A percentile compares a stretch with the other conserved stretches of the same genome.
phyloP scores from a whole-genome alignment of 2,113 vertebrate species.

The Ctenomys sociabilis region DNA sequence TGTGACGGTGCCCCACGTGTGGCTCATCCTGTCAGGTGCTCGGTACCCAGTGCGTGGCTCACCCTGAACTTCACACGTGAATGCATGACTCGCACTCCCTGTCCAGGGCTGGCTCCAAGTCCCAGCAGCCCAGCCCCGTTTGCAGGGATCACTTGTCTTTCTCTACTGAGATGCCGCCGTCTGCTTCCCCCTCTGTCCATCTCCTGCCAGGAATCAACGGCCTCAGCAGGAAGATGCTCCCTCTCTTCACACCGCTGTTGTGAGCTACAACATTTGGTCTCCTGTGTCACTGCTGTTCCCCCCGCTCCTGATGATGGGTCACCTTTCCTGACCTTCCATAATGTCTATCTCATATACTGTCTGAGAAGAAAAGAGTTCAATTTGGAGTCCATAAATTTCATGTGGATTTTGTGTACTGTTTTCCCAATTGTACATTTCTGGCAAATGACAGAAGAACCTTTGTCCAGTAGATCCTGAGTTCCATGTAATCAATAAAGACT shows the following conservation, averaged over 20 bases:
- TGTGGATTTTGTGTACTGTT: neutral
- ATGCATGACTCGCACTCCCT: neutral
- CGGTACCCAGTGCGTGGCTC: fast-evolving
- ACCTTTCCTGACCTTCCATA: neutral
- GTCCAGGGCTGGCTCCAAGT: fast-evolving
- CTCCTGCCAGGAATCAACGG: neutral
- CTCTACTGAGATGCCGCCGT: neutral
- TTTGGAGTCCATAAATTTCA: neutral
- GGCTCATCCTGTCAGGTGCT: too few species aligned
- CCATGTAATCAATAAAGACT: neutral
- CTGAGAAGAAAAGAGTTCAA: neutral
- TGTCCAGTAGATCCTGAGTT: neutral
- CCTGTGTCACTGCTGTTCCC: neutral
- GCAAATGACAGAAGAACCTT: neutral
- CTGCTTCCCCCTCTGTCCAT: neutral
- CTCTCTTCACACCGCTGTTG: fast-evolving
- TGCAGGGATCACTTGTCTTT: neutral
- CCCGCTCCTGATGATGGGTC: neutral
- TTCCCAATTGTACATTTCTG: neutral
- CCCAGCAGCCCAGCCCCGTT: neutral
- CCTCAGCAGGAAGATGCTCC: too few species aligned
- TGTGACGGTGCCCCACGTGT: too few species aligned
- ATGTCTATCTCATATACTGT: neutral
- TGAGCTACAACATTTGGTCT: neutral
- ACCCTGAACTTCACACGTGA: neutral